A percentile compares a stretch with the other conserved stretches of the same genome.
These are phyloP conservation scores for Pyrrhura leucotis DNA, from an alignment of 2,797 vertebrate genomes.

Conservation along the genomic window DNA sequence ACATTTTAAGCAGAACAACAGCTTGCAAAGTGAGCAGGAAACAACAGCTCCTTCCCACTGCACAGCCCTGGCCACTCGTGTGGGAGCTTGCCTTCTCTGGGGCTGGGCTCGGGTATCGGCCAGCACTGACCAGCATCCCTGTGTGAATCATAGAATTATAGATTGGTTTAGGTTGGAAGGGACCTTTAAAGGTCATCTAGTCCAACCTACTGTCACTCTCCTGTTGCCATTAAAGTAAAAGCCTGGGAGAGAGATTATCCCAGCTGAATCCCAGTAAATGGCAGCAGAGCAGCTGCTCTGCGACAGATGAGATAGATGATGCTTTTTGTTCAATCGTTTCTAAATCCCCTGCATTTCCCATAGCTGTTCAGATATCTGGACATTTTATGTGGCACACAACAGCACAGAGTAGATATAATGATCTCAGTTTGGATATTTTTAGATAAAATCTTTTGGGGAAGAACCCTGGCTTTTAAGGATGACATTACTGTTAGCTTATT, in stretches of 20 bases:
- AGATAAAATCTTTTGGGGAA: neutral
- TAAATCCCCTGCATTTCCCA: neutral
- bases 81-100: neutral
- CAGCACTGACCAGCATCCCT: neutral
- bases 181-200: neutral
- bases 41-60: conserved; percentile 16
- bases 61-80: neutral
- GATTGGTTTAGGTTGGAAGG: neutral
- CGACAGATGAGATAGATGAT: neutral
- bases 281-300: neutral
- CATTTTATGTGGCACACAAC: neutral
- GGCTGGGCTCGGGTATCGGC: neutral
- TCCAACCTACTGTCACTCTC: neutral
- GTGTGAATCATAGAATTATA: neutral
- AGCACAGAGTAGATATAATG: neutral
- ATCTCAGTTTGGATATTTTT: neutral
- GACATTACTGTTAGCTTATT: neutral
- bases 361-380: neutral
- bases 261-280: neutral
- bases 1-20: neutral
- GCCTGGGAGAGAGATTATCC: neutral
- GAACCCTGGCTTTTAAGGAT: neutral
- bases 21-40: neutral
- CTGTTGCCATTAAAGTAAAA: neutral
- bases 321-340: neutral